phyloP scores from a whole-genome alignment of 2,888 invertebrate genomes.

The Hypercompe scribonia region DNA sequence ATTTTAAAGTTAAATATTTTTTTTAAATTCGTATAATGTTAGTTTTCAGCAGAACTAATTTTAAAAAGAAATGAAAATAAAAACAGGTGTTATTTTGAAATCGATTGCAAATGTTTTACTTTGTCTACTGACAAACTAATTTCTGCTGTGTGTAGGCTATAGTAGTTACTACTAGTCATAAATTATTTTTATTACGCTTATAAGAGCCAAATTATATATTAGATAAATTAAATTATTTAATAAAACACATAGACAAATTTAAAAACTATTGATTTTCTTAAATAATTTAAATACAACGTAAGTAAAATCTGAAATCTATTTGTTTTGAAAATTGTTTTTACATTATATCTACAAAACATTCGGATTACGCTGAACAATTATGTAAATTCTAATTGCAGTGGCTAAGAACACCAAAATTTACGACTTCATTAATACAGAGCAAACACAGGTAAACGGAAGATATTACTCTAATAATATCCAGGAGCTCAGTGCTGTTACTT shows the following conservation, averaged over 20 bases:
- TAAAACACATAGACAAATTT: too few relatives aligned
- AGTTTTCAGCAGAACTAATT: neutral
- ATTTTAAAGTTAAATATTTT: too few relatives aligned
- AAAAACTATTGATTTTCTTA: too few relatives aligned
- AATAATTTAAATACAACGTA: neutral
- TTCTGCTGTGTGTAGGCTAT: too few relatives aligned
- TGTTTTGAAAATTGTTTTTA: neutral
- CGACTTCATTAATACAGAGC: conserved; percentile 32
- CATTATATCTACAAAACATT: neutral
- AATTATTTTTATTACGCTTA: neutral
- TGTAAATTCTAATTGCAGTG: conserved; percentile 1
- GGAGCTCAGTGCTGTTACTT: conserved; percentile 46
- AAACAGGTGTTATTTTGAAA: neutral
- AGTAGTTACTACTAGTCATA: too few relatives aligned
- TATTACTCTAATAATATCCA: conserved; percentile 50
- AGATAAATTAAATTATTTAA: neutral
- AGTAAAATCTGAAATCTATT: neutral
- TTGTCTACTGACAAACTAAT: too few relatives aligned
- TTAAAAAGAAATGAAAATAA: neutral
- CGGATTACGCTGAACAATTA: neutral
- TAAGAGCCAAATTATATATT: neutral
- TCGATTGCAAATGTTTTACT: neutral
- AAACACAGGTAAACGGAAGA: conserved; percentile 47
- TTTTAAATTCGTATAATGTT: too few relatives aligned
- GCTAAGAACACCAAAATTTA: conserved; percentile 23